Conservation (phyloP, 2,113 vertebrate genomes). For the Cyanoramphus novaezelandiae region DNA sequence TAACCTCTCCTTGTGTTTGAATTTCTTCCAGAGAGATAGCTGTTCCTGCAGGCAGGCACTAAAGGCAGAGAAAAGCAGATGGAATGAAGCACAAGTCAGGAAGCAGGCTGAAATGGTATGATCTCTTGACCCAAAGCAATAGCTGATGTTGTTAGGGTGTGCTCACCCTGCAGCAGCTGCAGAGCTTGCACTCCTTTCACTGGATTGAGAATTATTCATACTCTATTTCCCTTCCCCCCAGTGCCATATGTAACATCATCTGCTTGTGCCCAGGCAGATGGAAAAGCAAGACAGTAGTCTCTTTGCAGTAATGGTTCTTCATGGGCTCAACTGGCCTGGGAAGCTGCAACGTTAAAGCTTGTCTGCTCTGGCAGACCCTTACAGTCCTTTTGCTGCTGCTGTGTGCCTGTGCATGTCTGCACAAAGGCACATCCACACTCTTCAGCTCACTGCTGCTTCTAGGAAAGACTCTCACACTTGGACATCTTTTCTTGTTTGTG, state of each 20-base stretch:
- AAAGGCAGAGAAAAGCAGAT: not conserved
- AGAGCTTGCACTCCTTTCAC: not conserved
- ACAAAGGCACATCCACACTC: not conserved
- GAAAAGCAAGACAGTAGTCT: not conserved
- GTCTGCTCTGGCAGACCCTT: not conserved
- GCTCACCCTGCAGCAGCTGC: not conserved
- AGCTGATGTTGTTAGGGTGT: not conserved
- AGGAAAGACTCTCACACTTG: not conserved
- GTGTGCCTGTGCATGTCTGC: not conserved
- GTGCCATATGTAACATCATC: not conserved
- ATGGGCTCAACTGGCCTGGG: not conserved
- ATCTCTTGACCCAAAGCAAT: slow-evolving; percentile 4
- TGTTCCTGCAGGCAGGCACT: slow-evolving; percentile 10
- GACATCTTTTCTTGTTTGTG: not conserved
- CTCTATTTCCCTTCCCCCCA: not conserved
- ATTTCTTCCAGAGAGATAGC: slow-evolving; percentile 27
- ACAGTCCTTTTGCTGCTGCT: not conserved
- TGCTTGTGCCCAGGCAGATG: slow-evolving; percentile 16
- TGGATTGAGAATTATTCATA: not conserved
- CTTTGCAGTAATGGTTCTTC: not conserved
- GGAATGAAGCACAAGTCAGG: slow-evolving; percentile 9
- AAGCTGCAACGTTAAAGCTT: not conserved
- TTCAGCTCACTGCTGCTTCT: not conserved
- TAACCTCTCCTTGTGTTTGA: not conserved
- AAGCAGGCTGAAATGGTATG: slow-evolving; percentile 4